phyloP scores from a whole-genome alignment of 2,797 vertebrate genomes.

The Perodicticus potto region DNA sequence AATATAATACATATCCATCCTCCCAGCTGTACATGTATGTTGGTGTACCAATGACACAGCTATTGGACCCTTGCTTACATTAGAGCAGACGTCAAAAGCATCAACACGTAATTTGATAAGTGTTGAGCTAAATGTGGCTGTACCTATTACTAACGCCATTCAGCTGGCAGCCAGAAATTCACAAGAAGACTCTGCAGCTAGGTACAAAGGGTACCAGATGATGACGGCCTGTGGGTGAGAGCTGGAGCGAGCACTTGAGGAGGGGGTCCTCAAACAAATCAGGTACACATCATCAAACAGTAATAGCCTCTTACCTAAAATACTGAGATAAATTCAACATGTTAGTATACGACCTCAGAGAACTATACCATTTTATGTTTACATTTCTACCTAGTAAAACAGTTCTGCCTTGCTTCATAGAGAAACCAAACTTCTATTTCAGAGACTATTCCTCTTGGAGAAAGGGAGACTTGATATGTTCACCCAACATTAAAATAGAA shows the following conservation, averaged over 20 bases:
- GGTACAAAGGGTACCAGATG: neutral
- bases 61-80: neutral
- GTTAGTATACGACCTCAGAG: neutral
- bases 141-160: conserved; percentile 27
- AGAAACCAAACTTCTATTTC: neutral
- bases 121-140: conserved; percentile 14
- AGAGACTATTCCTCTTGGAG: neutral
- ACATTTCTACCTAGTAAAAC: neutral
- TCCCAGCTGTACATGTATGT: neutral
- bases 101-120: conserved; percentile 1
- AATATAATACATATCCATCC: fast-evolving
- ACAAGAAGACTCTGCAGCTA: conserved; percentile 38
- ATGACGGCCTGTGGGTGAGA: neutral
- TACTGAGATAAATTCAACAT: neutral
- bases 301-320: neutral
- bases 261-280: neutral
- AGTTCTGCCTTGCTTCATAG: neutral
- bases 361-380: neutral
- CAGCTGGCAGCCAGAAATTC: neutral
- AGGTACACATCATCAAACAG: neutral
- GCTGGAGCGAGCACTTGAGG: neutral
- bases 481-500: neutral
- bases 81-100: neutral
- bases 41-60: neutral
- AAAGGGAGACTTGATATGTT: neutral